These are phyloP conservation scores for Lapara coniferarum DNA, from an alignment of 2,888 invertebrate genomes.

Conservation along the genomic window DNA sequence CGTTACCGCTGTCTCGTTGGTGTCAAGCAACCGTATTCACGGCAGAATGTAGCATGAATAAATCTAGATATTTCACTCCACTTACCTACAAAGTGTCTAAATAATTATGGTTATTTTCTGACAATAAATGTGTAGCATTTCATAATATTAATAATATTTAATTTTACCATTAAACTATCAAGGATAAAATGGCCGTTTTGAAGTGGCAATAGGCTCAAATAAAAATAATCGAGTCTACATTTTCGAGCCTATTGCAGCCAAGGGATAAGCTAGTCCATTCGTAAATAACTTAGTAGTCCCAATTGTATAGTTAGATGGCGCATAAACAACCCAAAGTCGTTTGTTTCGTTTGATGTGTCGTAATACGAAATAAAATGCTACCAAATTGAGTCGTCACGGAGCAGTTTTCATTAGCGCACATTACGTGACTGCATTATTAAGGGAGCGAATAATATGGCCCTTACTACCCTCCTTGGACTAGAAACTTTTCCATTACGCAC, in stretches of 20 bases:
- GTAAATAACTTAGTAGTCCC: conserved; percentile 9
- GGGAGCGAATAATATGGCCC: conserved; percentile 51
- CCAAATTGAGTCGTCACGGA: conserved; percentile 71
- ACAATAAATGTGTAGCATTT: too few species aligned
- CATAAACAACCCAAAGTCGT: conserved; percentile 27
- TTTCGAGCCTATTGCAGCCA: background rate
- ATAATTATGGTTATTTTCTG: too few species aligned
- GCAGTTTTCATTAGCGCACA: conserved; percentile 77
- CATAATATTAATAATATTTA: background rate
- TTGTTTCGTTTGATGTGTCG: conserved; percentile 32
- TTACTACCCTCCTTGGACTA: conserved; percentile 51
- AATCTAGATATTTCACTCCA: background rate
- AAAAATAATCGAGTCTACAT: background rate
- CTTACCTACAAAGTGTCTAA: too few species aligned
- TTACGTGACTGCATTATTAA: conserved; percentile 77
- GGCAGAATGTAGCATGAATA: background rate
- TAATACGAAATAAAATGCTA: conserved; percentile 66
- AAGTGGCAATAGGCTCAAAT: background rate
- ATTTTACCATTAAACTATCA: background rate
- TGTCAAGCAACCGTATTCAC: background rate
- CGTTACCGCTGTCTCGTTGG: background rate
- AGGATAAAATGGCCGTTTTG: background rate
- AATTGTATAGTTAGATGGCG: conserved; percentile 14
- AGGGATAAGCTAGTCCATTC: conserved; percentile 1
- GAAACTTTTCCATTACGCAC: conserved; percentile 51